Evolutionary conservation across 2,888 invertebrate genomes (phyloP).

Genomic region (Dasypogon diadema): DNA sequence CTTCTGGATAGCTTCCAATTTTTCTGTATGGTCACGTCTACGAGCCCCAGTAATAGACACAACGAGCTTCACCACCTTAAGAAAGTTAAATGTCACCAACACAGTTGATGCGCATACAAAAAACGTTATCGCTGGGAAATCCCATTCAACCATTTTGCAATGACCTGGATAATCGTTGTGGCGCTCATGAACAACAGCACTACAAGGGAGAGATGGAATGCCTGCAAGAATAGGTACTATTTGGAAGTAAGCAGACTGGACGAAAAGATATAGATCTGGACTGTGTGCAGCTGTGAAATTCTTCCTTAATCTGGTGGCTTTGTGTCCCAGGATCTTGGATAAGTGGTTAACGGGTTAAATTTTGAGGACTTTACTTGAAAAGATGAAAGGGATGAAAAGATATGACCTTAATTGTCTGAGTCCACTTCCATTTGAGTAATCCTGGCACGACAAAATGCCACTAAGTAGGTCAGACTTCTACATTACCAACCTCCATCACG

Average conservation of each 20-base stretch:
- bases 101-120: constrained; percentile 35
- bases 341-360: too few relatives aligned
- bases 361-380: too few relatives aligned
- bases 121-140: constrained; percentile 21
- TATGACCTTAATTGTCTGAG: not conserved
- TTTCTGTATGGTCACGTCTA: constrained; percentile 38
- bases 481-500: constrained; percentile 28
- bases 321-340: too few relatives aligned
- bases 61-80: constrained; percentile 19
- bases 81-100: constrained; percentile 37
- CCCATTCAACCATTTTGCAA: constrained; percentile 41
- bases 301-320: not conserved
- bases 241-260: not conserved
- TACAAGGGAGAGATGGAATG: not conserved
- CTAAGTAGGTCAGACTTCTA: constrained; percentile 4
- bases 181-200: constrained; percentile 10
- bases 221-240: not conserved
- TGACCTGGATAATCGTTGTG: constrained; percentile 36
- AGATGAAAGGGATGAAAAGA: not conserved
- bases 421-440: constrained; percentile 9
- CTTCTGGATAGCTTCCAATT: constrained; percentile 31
- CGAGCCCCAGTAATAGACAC: not conserved
- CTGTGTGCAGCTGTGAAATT: not conserved
- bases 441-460: not conserved
- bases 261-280: constrained; percentile 7